Conservation (phyloP, 2,888 invertebrate species). For the Dicranocentrus wangi region DNA sequence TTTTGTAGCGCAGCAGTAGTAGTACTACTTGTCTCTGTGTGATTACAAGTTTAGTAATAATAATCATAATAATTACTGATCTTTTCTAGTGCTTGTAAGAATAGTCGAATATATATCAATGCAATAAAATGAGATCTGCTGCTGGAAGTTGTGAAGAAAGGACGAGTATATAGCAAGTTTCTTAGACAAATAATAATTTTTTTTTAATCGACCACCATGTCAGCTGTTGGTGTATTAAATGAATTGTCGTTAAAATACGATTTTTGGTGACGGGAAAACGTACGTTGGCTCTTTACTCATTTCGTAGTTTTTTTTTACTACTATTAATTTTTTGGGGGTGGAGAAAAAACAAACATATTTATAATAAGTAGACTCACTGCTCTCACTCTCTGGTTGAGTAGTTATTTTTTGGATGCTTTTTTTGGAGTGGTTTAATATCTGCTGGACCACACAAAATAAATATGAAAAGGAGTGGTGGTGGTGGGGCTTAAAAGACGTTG, state of each 20-base stretch:
- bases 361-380: no score
- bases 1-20: no score
- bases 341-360: no score
- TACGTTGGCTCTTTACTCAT: neutral
- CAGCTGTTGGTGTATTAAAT: constrained; percentile 24
- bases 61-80: neutral
- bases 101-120: neutral
- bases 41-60: neutral
- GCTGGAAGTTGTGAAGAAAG: no score
- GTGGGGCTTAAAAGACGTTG: no score
- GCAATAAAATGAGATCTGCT: neutral
- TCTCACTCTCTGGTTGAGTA: neutral
- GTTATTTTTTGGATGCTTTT: neutral
- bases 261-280: neutral
- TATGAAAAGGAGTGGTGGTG: no score
- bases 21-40: no score
- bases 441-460: no score
- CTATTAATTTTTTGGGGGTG: neutral
- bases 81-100: neutral
- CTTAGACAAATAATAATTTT: no score
- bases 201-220: constrained; percentile 6
- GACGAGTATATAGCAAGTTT: neutral
- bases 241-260: neutral
- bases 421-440: no score
- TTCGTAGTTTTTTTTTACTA: no score